Percentiles rank a stretch among this genome's conserved stretches.
Evolutionary conservation across 2,797 vertebrate species (phyloP).

Genomic region (Oreonectes daqikongensis): DNA sequence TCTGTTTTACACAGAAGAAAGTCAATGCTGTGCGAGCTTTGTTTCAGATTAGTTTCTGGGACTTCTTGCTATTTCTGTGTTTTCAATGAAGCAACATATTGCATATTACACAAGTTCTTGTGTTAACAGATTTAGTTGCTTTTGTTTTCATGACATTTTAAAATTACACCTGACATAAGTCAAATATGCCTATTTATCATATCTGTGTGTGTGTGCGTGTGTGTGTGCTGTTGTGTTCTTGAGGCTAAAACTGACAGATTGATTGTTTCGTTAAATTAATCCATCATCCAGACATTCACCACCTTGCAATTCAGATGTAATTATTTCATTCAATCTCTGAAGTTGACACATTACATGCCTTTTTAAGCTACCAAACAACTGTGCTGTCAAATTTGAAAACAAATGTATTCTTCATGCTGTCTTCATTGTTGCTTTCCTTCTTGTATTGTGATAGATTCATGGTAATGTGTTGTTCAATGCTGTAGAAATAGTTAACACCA

Average conservation of each 20-base stretch:
- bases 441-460: conserved; percentile 1
- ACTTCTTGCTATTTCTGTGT: too few species aligned
- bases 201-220: background rate
- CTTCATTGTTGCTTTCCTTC: background rate
- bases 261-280: background rate
- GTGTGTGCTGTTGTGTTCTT: background rate
- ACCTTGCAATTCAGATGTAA: background rate
- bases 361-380: conserved; percentile 4
- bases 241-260: background rate
- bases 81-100: too few species aligned
- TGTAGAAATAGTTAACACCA: background rate
- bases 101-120: too few species aligned
- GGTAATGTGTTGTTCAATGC: conserved; percentile 2
- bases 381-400: conserved; percentile 18
- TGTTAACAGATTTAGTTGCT: background rate
- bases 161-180: background rate
- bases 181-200: background rate
- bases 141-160: background rate
- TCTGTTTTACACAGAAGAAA: background rate
- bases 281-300: background rate
- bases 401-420: background rate
- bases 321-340: conserved; percentile 1
- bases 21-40: background rate
- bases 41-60: too few species aligned
- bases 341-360: background rate